phyloP scores from a whole-genome alignment of 1,140 invertebrate species.

The Hylaeus anthracinus region DNA sequence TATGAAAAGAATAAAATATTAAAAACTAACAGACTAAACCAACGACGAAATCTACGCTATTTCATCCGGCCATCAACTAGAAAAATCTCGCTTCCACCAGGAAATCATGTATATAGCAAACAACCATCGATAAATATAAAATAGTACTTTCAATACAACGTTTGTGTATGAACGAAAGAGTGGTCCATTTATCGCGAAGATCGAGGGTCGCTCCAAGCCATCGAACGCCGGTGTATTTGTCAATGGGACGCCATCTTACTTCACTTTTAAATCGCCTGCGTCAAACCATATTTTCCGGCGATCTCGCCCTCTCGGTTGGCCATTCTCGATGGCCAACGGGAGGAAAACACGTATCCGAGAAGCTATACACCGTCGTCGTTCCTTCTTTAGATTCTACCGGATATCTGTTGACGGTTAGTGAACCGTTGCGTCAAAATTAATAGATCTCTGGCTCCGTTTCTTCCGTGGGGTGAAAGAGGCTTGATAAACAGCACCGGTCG shows the following conservation, averaged over 20 bases:
- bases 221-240: slow-evolving; percentile 1
- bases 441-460: slow-evolving; percentile 57
- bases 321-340: slow-evolving; percentile 5
- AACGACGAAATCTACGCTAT: no score
- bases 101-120: no score
- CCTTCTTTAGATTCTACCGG: slow-evolving; percentile 41
- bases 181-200: no score
- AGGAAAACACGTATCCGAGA: slow-evolving; percentile 27
- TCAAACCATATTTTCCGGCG: slow-evolving; percentile 33
- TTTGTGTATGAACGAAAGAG: no score
- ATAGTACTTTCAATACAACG: no score
- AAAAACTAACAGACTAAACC: no score
- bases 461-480: slow-evolving; percentile 56
- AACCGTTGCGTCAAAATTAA: slow-evolving; percentile 67
- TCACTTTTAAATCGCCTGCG: slow-evolving; percentile 33
- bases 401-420: slow-evolving; percentile 60
- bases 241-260: slow-evolving; percentile 31
- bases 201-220: no score
- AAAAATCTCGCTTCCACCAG: no score
- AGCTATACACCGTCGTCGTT: slow-evolving; percentile 24
- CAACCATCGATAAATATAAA: no score
- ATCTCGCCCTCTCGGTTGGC: neutral
- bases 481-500: slow-evolving; percentile 67
- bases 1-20: no score
- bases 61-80: no score